Conservation (phyloP, 2,888 invertebrate species). For the Campaea margaritaria region DNA sequence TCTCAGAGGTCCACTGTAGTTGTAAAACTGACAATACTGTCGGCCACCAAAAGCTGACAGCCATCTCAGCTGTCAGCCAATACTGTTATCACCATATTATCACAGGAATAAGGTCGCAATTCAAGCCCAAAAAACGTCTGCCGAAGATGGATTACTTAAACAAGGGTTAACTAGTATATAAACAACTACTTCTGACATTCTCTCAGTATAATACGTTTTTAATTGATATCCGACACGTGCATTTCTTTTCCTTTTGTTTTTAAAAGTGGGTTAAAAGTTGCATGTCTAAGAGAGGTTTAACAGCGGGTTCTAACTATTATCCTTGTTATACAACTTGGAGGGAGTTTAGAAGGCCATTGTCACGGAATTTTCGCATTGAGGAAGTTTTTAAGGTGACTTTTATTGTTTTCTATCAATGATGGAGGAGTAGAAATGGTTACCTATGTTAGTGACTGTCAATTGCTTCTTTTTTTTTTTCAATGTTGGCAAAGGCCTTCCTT, state of each 20-base stretch:
- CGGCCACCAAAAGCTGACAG: too few species aligned
- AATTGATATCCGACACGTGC: constrained; percentile 68
- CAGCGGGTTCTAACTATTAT: constrained; percentile 3
- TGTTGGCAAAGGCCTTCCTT: too few species aligned
- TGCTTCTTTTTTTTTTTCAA: too few species aligned
- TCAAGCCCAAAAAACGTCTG: not conserved
- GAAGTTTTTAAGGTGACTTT: constrained; percentile 22
- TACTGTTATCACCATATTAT: not conserved
- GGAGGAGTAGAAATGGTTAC: too few species aligned
- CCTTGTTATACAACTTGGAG: constrained; percentile 13
- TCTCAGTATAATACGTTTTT: constrained; percentile 71
- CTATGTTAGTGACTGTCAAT: not conserved
- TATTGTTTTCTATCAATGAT: constrained; percentile 18
- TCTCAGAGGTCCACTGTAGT: not conserved
- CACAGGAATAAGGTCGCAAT: constrained; percentile 7
- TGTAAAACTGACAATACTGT: constrained; percentile 28
- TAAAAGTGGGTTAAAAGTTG: constrained; percentile 23
- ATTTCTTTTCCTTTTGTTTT: constrained; percentile 25
- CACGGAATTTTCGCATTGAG: constrained; percentile 22
- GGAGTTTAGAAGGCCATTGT: constrained; percentile 22
- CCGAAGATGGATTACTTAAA: constrained; percentile 15
- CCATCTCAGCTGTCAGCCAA: too few species aligned
- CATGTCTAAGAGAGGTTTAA: constrained; percentile 12
- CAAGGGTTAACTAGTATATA: constrained; percentile 42
- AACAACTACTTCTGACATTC: constrained; percentile 62